Evolutionary conservation across 2,888 invertebrate genomes (phyloP).

Genomic region (Caenorhabditis imperialis): DNA sequence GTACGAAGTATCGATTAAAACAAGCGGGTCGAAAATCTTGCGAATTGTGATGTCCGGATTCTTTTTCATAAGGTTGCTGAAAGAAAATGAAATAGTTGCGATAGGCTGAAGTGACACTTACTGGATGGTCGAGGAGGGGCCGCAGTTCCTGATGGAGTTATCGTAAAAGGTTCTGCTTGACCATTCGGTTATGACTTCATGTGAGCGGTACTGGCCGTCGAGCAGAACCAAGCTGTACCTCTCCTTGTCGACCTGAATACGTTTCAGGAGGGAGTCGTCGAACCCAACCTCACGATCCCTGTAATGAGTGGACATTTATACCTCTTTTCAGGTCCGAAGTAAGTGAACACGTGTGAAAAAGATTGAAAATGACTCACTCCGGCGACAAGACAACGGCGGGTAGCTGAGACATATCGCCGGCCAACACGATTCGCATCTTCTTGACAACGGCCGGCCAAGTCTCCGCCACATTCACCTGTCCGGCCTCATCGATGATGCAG

Average conservation of each 20-base stretch:
- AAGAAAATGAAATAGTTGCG: too few species aligned
- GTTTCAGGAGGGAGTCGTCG: constrained; percentile 8
- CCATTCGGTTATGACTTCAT: constrained; percentile 12
- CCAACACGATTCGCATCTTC: constrained; percentile 21
- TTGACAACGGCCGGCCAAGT: constrained; percentile 13
- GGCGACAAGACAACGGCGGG: constrained; percentile 4
- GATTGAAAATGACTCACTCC: too few species aligned
- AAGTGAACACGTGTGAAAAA: neutral
- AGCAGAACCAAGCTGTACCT: constrained; percentile 21
- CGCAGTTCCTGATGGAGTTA: too few species aligned
- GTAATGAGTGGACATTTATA: neutral
- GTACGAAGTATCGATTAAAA: too few species aligned
- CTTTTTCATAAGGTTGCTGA: too few species aligned
- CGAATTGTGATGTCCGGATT: too few species aligned
- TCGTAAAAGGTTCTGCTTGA: constrained; percentile 23
- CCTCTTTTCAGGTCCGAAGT: neutral
- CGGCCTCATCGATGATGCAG: constrained; percentile 28
- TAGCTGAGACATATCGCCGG: constrained; percentile 32
- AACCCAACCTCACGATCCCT: neutral
- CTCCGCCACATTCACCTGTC: constrained; percentile 18
- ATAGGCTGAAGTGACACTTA: too few species aligned
- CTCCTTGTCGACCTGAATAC: constrained; percentile 13
- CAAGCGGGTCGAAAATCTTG: too few species aligned
- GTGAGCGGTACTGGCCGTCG: constrained; percentile 11
- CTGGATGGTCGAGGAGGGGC: too few species aligned